phyloP scores from a whole-genome alignment of 2,113 vertebrate genomes.

The Microtus oregoni region DNA sequence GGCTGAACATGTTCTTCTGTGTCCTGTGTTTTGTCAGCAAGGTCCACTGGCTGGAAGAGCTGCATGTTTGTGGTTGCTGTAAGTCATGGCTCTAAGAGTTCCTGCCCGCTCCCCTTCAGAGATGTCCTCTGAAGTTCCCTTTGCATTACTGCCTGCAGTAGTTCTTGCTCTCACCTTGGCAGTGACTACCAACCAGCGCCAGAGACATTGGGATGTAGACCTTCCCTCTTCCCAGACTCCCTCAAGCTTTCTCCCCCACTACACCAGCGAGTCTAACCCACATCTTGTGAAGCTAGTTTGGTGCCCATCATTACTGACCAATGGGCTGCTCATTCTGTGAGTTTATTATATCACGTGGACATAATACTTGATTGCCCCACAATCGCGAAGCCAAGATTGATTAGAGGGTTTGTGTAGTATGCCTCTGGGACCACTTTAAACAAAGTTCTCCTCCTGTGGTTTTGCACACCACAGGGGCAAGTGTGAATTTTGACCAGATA shows the following conservation, averaged over 20 bases:
- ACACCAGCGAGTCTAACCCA: not conserved
- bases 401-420: not conserved
- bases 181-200: not conserved
- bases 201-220: not conserved
- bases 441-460: slow-evolving; percentile 36
- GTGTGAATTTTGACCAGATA: slow-evolving; percentile 60
- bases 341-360: not conserved
- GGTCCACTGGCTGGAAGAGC: not conserved
- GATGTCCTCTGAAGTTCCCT: not conserved
- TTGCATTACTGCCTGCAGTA: not conserved
- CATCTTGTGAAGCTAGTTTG: not conserved
- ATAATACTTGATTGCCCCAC: not conserved
- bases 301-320: not conserved
- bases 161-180: accelerated
- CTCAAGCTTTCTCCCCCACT: not conserved
- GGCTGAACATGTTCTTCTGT: not conserved
- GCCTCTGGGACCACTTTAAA: not conserved
- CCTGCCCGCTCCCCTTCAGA: not conserved
- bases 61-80: not conserved
- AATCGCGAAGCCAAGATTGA: not conserved
- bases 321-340: not conserved
- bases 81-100: not conserved
- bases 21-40: not conserved
- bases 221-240: not conserved
- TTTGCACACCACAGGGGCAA: slow-evolving; percentile 9